phyloP scores from a whole-genome alignment of 2,797 vertebrate genomes.

The Pipistrellus nathusii region DNA sequence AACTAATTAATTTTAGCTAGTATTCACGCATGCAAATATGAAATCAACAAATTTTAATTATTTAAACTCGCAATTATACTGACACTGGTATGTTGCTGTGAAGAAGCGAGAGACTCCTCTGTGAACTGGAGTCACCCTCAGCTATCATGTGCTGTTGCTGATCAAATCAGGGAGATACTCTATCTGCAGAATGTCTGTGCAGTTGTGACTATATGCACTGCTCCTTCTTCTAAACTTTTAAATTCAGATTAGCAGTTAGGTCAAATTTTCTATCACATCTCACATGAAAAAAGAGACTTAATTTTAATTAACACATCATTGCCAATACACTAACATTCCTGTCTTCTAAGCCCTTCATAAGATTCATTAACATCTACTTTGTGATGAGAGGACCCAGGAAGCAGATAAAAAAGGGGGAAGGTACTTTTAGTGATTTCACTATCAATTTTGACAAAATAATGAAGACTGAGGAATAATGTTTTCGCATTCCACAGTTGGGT shows the following conservation, averaged over 20 bases:
- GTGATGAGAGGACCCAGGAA: conserved; percentile 62
- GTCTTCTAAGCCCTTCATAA: conserved; percentile 59
- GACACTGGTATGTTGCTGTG: conserved; percentile 75
- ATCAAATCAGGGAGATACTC: conserved; percentile 21
- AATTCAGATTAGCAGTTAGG: conserved; percentile 70
- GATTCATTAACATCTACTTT: conserved; percentile 72
- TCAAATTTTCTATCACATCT: conserved; percentile 64
- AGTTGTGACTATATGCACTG: conserved; percentile 13
- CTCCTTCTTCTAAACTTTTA: conserved; percentile 8
- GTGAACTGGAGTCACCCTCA: conserved; percentile 67
- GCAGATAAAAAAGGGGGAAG: conserved; percentile 27
- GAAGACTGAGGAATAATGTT: neutral
- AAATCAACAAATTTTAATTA: conserved; percentile 89
- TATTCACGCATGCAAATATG: conserved; percentile 88
- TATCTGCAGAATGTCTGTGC: conserved; percentile 64
- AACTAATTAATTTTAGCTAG: conserved; percentile 91
- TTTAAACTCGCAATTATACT: conserved; percentile 88
- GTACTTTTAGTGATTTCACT: conserved; percentile 67
- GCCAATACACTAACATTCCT: conserved; percentile 71
- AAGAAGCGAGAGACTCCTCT: conserved; percentile 77
- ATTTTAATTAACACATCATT: conserved; percentile 76
- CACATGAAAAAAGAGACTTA: conserved; percentile 70
- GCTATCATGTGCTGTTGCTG: conserved; percentile 62
- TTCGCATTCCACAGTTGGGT: neutral
- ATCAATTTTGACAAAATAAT: conserved; percentile 69